These are phyloP conservation scores for Drosophila neotestacea DNA, from an alignment of 2,888 invertebrate species.

Conservation along the genomic window DNA sequence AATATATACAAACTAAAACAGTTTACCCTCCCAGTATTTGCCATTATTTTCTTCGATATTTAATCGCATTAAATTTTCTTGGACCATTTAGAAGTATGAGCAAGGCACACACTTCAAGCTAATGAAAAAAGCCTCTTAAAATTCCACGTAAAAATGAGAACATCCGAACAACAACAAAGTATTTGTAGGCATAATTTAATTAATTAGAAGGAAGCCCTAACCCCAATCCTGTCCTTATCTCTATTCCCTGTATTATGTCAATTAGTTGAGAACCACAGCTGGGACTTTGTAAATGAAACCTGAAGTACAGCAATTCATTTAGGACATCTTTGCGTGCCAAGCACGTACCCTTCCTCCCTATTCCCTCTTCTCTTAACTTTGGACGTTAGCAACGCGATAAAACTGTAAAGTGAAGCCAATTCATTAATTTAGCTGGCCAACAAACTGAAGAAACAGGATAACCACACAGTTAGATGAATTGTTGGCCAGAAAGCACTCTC, in stretches of 20 bases:
- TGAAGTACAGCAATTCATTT: conserved; percentile 27
- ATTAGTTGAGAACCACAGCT: conserved; percentile 50
- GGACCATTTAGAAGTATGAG: background rate
- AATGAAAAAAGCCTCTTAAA: conserved; percentile 52
- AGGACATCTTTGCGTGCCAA: conserved; percentile 29
- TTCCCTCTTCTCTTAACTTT: background rate
- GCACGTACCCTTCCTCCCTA: conserved; percentile 7
- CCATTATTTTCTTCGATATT: background rate
- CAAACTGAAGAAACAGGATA: conserved; percentile 46
- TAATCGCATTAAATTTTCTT: conserved; percentile 4
- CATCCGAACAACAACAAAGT: conserved; percentile 19
- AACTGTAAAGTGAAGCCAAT: conserved; percentile 57
- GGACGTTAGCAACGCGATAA: conserved; percentile 43
- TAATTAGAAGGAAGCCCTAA: conserved; percentile 44
- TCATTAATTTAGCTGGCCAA: conserved; percentile 51
- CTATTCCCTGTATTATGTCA: conserved; percentile 36
- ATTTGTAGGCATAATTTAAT: conserved; percentile 59
- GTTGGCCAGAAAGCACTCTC: conserved; percentile 8
- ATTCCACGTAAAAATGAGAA: conserved; percentile 33
- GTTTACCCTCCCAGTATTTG: background rate
- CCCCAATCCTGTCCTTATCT: background rate
- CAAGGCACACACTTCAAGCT: conserved; percentile 27
- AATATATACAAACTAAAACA: background rate
- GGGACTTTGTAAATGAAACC: conserved; percentile 31
- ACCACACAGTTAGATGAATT: conserved; percentile 50